Evolutionary conservation across 2,113 vertebrate species (phyloP).

Genomic region (Progne subis): DNA sequence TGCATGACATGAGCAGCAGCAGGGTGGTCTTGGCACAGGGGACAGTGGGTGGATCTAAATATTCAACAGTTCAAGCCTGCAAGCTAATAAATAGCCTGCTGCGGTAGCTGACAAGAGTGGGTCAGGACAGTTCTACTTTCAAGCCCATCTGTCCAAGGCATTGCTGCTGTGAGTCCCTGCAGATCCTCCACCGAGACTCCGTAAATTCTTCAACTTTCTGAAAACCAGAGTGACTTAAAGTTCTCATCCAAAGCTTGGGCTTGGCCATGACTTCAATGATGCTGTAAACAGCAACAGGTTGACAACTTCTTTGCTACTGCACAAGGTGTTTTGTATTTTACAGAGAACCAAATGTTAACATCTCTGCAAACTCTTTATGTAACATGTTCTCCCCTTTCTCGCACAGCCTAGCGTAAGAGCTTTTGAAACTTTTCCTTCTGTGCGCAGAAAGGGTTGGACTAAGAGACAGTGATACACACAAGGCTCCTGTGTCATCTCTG

Average conservation of each 20-base stretch:
- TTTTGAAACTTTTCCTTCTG: neutral
- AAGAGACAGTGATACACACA: neutral
- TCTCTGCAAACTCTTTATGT: neutral
- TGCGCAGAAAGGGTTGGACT: neutral
- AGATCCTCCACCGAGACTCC: neutral
- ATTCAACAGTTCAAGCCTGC: slow-evolving; percentile 47
- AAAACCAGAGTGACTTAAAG: neutral
- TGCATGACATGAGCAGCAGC: slow-evolving; percentile 43
- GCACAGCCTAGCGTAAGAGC: fast-evolving
- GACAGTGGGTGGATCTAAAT: slow-evolving; percentile 51
- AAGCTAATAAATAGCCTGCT: slow-evolving; percentile 28
- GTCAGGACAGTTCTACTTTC: neutral
- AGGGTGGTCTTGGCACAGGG: slow-evolving; percentile 61
- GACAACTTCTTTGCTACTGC: neutral
- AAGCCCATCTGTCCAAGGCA: neutral
- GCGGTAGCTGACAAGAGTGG: neutral
- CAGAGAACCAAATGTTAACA: neutral
- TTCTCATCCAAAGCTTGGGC: neutral
- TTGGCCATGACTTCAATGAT: neutral
- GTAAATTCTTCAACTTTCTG: neutral
- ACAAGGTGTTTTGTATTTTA: neutral
- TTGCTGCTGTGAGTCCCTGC: neutral
- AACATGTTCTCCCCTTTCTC: neutral
- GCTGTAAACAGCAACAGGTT: neutral
- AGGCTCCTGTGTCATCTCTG: neutral